Base-by-base conservation (phyloP, 2,797 vertebrate species). In the Aldrovandia affinis region DNA sequence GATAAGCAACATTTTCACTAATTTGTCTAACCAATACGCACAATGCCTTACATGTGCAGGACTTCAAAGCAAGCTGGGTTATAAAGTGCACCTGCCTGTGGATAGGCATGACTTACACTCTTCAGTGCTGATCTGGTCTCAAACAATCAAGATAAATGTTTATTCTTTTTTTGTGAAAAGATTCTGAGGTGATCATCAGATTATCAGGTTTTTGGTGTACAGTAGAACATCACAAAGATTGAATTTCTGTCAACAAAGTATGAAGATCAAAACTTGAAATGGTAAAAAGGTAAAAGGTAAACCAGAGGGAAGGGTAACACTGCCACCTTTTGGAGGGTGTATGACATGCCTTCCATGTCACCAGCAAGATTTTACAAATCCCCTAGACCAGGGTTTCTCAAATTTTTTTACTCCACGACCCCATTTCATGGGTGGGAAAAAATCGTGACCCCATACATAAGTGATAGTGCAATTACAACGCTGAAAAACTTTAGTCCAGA, bases 1-100 rank as follows among this genome's bases (percentile, higher is more conserved):
- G 42, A 77, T 77, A 77, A 77, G 42, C 39, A 47, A 77, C 39
- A 77, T 25, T 9, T 77, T 77, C 42, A n/a, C 73, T 20, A 77
- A 28, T 22, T 70, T 33, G 39, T 70, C 68, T 39, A 70, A 15
- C 39, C 18, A 25, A 0, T 7, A 47, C 22, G 25, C 5, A 77
- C 73, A 77, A 47, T n/a, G 10, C 39, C 2, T 77, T 10, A 42
- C 73, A 47, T 47, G 42, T 44, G 39, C 22, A 47, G 22, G 39
- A 42, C 25, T 47, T 77, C 73, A 47, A 47, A 77, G 73, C 39
- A 44, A 73, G 68, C 36, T n/a, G 73, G 47, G 39, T 22, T 28
- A 44, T 5, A 3, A 44, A 25, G 70, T 9, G 2, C 9, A 25
- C 6, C 5, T 22, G 7, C 36, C 70, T 75, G 20, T 44, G 39